Evolutionary conservation across 1,140 invertebrate genomes (phyloP).

Genomic region (Solenopsis fugax): DNA sequence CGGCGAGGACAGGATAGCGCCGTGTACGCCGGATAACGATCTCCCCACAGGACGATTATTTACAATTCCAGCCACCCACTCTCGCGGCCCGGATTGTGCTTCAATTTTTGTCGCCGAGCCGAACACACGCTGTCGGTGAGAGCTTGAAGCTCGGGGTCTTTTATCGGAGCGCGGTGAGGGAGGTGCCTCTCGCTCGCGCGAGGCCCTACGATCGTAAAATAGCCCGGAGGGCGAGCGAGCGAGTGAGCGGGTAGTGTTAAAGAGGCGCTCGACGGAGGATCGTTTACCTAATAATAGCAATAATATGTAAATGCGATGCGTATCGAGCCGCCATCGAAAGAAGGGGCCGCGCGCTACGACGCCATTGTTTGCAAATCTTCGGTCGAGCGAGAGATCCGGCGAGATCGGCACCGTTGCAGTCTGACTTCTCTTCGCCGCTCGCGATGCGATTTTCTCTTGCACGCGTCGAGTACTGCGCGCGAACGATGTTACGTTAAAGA

Average conservation of each 20-base stretch:
- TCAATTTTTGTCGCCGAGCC: conserved; percentile 78
- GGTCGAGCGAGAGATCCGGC: conserved; percentile 75
- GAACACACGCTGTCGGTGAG: conserved; percentile 38
- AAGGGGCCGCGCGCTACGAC: conserved; percentile 82
- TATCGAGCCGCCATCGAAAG: conserved; percentile 85
- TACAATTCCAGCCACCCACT: conserved; percentile 81
- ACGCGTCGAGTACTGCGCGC: conserved; percentile 23
- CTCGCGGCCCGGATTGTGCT: conserved; percentile 70
- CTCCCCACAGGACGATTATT: conserved; percentile 79
- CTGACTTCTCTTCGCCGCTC: conserved; percentile 5
- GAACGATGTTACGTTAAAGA: background rate
- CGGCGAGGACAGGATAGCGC: conserved; percentile 49
- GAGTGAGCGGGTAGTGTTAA: conserved; percentile 80
- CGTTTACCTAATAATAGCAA: conserved; percentile 87
- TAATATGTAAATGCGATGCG: conserved; percentile 86
- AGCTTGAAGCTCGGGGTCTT: conserved; percentile 42
- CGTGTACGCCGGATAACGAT: conserved; percentile 76
- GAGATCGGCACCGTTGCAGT: conserved; percentile 34
- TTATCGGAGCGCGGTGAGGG: conserved; percentile 67
- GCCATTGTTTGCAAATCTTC: conserved; percentile 85
- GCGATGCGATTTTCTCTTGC: conserved; percentile 25
- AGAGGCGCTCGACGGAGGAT: conserved; percentile 83
- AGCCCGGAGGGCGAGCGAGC: conserved; percentile 81
- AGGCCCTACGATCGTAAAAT: conserved; percentile 79
- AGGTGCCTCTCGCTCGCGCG: conserved; percentile 43